phyloP scores from a whole-genome alignment of 2,797 vertebrate species.

The Gorsachius magnificus region DNA sequence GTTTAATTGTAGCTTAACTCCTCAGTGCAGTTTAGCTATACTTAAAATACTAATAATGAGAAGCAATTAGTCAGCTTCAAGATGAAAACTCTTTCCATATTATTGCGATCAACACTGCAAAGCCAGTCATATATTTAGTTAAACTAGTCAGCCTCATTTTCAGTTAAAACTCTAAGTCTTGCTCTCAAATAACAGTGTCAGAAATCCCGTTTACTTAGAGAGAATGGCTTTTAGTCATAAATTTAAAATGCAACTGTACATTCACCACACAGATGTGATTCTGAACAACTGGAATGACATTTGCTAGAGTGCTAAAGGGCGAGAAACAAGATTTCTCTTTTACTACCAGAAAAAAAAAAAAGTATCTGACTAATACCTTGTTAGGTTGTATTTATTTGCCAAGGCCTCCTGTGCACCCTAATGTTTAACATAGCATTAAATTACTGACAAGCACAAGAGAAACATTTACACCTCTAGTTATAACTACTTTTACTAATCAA shows the following conservation, averaged over 20 bases:
- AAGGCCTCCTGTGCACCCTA: background rate
- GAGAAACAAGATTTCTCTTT: background rate
- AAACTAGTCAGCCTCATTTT: background rate
- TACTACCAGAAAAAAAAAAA: background rate
- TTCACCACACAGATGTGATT: background rate
- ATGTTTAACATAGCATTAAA: background rate
- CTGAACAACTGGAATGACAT: background rate
- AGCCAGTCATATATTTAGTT: background rate
- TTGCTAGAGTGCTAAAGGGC: background rate
- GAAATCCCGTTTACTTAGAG: background rate
- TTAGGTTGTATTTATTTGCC: background rate
- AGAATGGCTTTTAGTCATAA: background rate
- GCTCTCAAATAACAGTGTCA: background rate
- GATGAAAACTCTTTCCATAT: background rate
- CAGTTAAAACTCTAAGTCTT: background rate
- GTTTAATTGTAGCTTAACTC: background rate
- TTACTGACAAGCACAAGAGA: background rate
- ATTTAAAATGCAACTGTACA: background rate
- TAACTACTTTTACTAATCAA: background rate
- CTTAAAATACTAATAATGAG: background rate
- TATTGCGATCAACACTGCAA: background rate
- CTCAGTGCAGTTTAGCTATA: background rate
- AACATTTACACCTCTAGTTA: background rate
- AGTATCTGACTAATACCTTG: background rate
- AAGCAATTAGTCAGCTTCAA: background rate